Conservation (phyloP, 2,113 vertebrate genomes). For the Indicator maculatus region DNA sequence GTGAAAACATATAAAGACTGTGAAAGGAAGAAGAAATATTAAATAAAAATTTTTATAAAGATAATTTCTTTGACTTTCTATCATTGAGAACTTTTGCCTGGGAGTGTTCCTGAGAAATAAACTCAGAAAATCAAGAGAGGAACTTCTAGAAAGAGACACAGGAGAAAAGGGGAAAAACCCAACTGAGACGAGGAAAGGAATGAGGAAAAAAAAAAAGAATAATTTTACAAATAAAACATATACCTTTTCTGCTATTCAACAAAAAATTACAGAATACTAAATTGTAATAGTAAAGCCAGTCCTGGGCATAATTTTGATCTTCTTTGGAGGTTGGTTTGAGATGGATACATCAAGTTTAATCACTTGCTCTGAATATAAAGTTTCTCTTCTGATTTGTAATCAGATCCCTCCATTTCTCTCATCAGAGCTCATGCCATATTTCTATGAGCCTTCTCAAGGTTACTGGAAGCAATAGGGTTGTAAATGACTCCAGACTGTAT, state of each 20-base stretch:
- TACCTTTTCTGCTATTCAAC: background rate
- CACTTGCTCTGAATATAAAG: background rate
- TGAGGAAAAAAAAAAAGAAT: background rate
- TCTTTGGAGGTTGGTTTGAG: background rate
- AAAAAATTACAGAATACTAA: background rate
- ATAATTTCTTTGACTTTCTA: background rate
- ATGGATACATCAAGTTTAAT: background rate
- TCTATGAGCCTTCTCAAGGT: background rate
- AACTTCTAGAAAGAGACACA: background rate
- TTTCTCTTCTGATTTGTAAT: background rate
- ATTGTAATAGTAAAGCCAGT: background rate
- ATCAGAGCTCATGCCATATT: background rate
- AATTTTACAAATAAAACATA: background rate
- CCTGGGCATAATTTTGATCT: background rate
- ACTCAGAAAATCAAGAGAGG: background rate
- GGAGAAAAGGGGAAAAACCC: background rate
- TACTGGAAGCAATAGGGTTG: background rate
- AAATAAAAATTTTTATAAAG: background rate
- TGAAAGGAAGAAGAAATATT: background rate
- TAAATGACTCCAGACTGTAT: background rate
- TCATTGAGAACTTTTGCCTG: background rate
- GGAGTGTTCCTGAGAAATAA: background rate
- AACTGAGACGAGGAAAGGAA: background rate
- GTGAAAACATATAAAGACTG: background rate
- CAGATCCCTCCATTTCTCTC: background rate